These are phyloP conservation scores for Triplophysa yarkandensis DNA, from an alignment of 2,797 vertebrate genomes.

Conservation along the genomic window DNA sequence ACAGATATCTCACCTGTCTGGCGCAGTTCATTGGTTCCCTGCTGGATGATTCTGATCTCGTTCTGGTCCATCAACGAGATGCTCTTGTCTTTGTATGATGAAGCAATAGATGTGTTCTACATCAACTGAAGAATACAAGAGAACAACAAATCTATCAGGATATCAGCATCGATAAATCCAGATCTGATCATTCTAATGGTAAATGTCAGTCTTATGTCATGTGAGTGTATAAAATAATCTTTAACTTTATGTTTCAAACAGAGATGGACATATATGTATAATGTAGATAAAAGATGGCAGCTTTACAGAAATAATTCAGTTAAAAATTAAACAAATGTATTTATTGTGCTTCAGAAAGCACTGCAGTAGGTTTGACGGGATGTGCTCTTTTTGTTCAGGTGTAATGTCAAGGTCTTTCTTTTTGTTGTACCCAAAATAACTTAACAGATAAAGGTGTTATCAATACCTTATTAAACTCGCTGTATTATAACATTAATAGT, in stretches of 20 bases:
- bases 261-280: too few relatives aligned
- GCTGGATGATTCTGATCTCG: conserved; percentile 88
- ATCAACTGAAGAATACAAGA: conserved; percentile 70
- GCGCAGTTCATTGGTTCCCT: conserved; percentile 86
- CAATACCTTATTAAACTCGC: not conserved
- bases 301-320: too few relatives aligned
- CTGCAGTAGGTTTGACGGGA: not conserved
- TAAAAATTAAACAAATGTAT: not conserved
- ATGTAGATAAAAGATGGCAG: too few relatives aligned
- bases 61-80: conserved; percentile 95
- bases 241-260: too few relatives aligned
- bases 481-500: conserved; percentile 1
- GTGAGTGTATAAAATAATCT: too few relatives aligned
- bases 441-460: not conserved
- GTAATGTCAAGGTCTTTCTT: too few relatives aligned
- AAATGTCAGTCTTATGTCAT: too few relatives aligned
- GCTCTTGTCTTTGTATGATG: conserved; percentile 84
- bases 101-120: conserved; percentile 83
- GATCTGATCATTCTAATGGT: too few relatives aligned
- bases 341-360: too few relatives aligned
- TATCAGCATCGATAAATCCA: not conserved
- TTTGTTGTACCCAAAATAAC: not conserved
- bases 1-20: conserved; percentile 82
- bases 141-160: not conserved
- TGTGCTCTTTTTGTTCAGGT: too few relatives aligned